phyloP scores from a whole-genome alignment of 1,140 invertebrate genomes.

The Apis florea region DNA sequence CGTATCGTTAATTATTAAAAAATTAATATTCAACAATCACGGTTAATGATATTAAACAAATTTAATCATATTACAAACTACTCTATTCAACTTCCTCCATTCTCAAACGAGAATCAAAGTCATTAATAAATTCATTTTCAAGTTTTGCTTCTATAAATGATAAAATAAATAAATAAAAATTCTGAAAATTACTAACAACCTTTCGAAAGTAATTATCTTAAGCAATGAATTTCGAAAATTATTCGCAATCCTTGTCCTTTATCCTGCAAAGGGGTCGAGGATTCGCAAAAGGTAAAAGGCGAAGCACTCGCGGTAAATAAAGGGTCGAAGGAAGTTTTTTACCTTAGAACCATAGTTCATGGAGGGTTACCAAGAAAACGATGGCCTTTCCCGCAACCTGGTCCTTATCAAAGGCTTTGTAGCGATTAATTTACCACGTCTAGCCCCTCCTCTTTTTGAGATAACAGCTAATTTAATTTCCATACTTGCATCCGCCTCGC shows the following conservation, averaged over 20 bases:
- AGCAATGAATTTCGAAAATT: not conserved
- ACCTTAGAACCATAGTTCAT: not conserved
- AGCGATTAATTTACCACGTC: constrained; percentile 61
- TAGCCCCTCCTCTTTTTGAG: not conserved
- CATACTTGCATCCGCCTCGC: constrained; percentile 44
- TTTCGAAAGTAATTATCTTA: not conserved
- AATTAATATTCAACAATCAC: not conserved
- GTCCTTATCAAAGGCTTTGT: constrained; percentile 41
- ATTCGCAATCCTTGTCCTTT: not conserved
- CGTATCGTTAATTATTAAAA: not conserved
- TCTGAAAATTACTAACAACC: no score
- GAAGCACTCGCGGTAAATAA: not conserved
- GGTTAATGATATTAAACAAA: not conserved
- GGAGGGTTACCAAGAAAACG: constrained; percentile 10
- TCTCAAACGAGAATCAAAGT: no score
- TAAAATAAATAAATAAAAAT: no score
- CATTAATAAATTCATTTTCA: no score
- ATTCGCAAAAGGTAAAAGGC: not conserved
- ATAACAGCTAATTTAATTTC: constrained; percentile 63
- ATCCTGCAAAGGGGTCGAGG: not conserved
- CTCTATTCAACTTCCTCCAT: no score
- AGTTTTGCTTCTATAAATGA: no score
- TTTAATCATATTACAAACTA: no score
- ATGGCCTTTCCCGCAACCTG: not conserved
- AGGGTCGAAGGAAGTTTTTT: constrained; percentile 11